A percentile compares a stretch with the other conserved stretches of the same genome.
phyloP scores from a whole-genome alignment of 2,113 vertebrate genomes.

The Lycaon pictus region DNA sequence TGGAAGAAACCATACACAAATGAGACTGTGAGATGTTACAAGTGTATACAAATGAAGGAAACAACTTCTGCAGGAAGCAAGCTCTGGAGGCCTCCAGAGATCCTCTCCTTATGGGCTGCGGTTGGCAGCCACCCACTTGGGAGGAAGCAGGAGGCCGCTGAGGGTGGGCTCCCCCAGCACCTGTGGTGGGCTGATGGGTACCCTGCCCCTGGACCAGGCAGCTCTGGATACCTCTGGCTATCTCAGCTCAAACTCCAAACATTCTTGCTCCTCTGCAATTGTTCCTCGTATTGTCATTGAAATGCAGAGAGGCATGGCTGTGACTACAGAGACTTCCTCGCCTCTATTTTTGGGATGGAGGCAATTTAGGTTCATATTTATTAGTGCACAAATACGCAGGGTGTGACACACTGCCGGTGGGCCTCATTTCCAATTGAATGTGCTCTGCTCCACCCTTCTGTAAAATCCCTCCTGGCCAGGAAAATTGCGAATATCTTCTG shows the following conservation, averaged over 20 bases:
- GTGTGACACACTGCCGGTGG: not conserved
- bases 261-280: fast-evolving
- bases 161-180: fast-evolving
- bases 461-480: not conserved
- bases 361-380: not conserved
- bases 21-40: not conserved
- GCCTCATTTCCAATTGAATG: not conserved
- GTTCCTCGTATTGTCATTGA: not conserved
- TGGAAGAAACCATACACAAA: too few relatives aligned
- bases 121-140: fast-evolving
- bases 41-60: not conserved
- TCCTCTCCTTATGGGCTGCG: fast-evolving
- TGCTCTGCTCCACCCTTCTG: not conserved
- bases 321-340: fast-evolving
- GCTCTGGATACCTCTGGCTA: fast-evolving
- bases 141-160: fast-evolving
- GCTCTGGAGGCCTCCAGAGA: not conserved
- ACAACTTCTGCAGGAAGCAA: fast-evolving
- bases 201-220: not conserved
- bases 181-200: fast-evolving
- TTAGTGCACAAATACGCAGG: not conserved
- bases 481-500: not conserved
- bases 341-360: not conserved
- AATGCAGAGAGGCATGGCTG: not conserved
- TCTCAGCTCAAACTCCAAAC: too few relatives aligned